Evolutionary conservation across 2,113 vertebrate species (phyloP).

Genomic region (Solenodon paradoxus): DNA sequence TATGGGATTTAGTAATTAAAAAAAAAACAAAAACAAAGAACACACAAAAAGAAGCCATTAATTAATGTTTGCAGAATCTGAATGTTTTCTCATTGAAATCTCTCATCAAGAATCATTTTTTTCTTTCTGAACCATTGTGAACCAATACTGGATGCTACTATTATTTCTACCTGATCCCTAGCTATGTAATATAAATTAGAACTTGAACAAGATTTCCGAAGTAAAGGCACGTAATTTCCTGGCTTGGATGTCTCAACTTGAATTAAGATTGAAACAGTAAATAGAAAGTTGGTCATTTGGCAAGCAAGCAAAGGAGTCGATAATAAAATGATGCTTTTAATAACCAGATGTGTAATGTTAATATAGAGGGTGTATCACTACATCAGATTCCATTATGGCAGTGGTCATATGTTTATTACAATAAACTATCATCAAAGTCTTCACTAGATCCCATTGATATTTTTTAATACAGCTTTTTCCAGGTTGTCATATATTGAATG

Average conservation of each 20-base stretch:
- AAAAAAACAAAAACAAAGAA: neutral
- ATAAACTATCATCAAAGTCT: constrained; percentile 31
- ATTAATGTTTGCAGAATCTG: neutral
- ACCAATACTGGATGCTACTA: neutral
- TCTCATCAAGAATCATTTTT: neutral
- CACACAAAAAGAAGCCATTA: neutral
- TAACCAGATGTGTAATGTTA: neutral
- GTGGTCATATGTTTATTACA: constrained; percentile 1
- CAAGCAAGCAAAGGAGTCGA: neutral
- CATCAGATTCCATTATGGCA: neutral
- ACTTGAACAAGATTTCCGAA: neutral
- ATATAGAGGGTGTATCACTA: neutral
- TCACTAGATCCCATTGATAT: neutral
- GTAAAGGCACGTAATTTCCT: neutral
- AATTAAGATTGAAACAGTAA: constrained; percentile 3
- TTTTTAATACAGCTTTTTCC: constrained; percentile 22
- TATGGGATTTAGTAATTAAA: neutral
- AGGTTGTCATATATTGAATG: constrained; percentile 58
- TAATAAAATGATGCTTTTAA: constrained; percentile 10
- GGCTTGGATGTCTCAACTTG: neutral
- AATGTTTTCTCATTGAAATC: neutral
- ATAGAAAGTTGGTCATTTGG: constrained; percentile 15
- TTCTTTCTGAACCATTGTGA: neutral
- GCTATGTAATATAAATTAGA: neutral
- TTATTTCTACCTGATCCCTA: neutral